Conservation (phyloP, 2,797 vertebrate species). For the Tachyglossus aculeatus region DNA sequence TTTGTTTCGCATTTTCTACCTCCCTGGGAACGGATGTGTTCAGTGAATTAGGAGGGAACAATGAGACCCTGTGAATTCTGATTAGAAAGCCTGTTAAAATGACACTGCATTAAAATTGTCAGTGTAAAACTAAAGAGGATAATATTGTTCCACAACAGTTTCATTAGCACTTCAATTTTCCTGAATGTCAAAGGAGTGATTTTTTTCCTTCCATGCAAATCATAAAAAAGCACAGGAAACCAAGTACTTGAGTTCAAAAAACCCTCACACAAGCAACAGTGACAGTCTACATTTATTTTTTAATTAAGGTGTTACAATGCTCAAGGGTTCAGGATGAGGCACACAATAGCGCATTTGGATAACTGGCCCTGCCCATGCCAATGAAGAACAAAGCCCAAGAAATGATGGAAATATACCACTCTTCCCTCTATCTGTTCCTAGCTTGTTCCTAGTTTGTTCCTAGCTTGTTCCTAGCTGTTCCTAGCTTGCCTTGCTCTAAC, state of each 20-base stretch:
- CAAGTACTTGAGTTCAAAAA: slow-evolving; percentile 18
- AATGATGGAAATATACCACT: neutral
- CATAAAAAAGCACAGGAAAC: slow-evolving; percentile 12
- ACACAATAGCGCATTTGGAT: neutral
- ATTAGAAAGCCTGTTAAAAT: slow-evolving; percentile 36
- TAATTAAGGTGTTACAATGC: slow-evolving; percentile 16
- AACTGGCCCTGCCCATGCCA: neutral
- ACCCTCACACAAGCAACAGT: slow-evolving; percentile 2
- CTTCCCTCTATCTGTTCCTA: neutral
- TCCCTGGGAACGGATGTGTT: slow-evolving; percentile 36
- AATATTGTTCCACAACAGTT: slow-evolving; percentile 41
- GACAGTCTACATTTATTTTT: slow-evolving; percentile 11
- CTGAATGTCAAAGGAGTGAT: neutral
- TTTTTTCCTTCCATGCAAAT: neutral
- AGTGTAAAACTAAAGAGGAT: slow-evolving; percentile 43
- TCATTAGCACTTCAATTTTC: slow-evolving; percentile 49
- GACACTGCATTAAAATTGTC: slow-evolving; percentile 25
- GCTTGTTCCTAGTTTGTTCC: neutral
- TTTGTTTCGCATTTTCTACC: slow-evolving; percentile 50
- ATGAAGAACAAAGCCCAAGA: neutral
- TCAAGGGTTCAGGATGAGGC: neutral
- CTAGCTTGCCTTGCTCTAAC: too few species aligned
- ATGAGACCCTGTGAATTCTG: slow-evolving; percentile 36
- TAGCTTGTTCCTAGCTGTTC: too few species aligned
- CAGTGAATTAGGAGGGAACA: slow-evolving; percentile 35